These are phyloP conservation scores for Pogonophryne albipinna DNA, from an alignment of 2,797 vertebrate genomes.

Conservation along the genomic window DNA sequence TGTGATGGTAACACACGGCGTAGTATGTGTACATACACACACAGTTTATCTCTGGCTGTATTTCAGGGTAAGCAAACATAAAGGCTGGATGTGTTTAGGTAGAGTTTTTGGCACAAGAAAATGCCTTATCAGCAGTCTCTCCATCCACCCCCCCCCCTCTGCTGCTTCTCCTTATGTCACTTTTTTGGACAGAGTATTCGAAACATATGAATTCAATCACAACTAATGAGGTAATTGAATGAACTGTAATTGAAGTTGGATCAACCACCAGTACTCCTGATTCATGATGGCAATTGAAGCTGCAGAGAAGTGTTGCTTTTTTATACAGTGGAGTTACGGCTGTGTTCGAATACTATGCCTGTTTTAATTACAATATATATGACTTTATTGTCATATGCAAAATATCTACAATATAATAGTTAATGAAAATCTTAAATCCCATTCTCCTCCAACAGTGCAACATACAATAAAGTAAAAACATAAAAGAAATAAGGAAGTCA, in stretches of 20 bases:
- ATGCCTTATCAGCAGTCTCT: slow-evolving; percentile 12
- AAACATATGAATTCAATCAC: not conserved
- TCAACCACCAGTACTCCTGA: not conserved
- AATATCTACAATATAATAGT: too few species aligned
- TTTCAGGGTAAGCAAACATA: slow-evolving; percentile 17
- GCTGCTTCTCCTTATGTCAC: slow-evolving; percentile 1
- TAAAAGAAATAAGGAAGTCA: too few species aligned
- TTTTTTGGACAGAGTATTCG: not conserved
- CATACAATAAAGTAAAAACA: too few species aligned
- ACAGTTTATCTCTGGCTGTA: slow-evolving; percentile 31
- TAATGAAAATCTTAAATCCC: too few species aligned
- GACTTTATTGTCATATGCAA: too few species aligned
- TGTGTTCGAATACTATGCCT: not conserved
- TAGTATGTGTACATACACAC: slow-evolving; percentile 12
- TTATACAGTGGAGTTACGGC: not conserved
- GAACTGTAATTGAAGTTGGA: not conserved
- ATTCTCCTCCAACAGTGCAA: too few species aligned
- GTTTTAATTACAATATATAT: too few species aligned
- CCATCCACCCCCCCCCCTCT: not conserved
- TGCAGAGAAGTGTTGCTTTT: not conserved
- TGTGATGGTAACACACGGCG: slow-evolving; percentile 5
- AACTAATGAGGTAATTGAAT: slow-evolving; percentile 7
- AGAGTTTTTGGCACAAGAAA: slow-evolving; percentile 3
- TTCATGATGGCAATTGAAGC: too few species aligned
- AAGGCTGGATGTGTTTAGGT: slow-evolving; percentile 43